A percentile compares a stretch with the other conserved stretches of the same genome.
These are phyloP conservation scores for Archips xylosteana DNA, from an alignment of 2,888 invertebrate species.

Conservation along the genomic window DNA sequence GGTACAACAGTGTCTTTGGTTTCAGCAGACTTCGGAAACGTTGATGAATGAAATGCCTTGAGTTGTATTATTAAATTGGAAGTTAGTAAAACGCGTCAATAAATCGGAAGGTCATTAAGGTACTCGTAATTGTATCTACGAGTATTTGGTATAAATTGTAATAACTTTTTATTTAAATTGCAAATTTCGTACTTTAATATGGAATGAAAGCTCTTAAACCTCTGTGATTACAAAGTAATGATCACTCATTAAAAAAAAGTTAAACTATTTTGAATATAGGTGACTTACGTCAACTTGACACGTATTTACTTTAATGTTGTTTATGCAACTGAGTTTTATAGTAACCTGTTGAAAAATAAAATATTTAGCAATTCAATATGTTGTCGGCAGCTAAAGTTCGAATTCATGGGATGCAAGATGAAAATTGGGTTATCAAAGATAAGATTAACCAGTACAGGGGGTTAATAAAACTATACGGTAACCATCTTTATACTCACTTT, in stretches of 20 bases:
- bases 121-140: too few relatives aligned
- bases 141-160: too few relatives aligned
- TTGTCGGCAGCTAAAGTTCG: constrained; percentile 85
- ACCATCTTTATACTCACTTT: constrained; percentile 46
- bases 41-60: too few relatives aligned
- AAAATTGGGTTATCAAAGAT: constrained; percentile 88
- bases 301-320: not conserved
- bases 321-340: not conserved
- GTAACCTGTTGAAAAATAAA: not conserved
- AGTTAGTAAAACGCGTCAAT: too few relatives aligned
- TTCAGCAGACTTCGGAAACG: too few relatives aligned
- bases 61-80: too few relatives aligned
- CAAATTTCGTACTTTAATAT: too few relatives aligned
- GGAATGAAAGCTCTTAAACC: not conserved
- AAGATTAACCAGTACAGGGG: constrained; percentile 88
- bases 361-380: constrained; percentile 61
- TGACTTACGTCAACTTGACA: not conserved
- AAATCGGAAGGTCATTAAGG: too few relatives aligned
- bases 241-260: not conserved
- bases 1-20: too few relatives aligned
- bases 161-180: too few relatives aligned
- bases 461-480: constrained; percentile 87
- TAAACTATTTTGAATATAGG: not conserved
- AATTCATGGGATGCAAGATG: constrained; percentile 87
- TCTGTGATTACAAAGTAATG: not conserved